Evolutionary conservation across 2,113 vertebrate genomes (phyloP), one percentile per base, ranked within the genome.

Genomic region (Corythaeola cristata): DNA sequence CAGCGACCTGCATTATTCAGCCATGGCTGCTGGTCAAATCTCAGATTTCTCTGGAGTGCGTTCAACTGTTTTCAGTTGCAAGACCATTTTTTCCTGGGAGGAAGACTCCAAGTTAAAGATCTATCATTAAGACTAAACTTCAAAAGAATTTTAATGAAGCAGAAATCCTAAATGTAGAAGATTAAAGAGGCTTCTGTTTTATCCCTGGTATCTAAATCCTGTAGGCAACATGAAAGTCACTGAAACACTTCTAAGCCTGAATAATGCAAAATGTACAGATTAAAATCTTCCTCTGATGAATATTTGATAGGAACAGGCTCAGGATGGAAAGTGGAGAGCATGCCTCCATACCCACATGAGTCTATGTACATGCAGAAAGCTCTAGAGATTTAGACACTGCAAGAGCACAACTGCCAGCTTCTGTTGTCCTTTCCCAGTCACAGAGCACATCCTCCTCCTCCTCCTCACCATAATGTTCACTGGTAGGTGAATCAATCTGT

Each of bases 61-160:
- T 66, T 93, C 63, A 30, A 77, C 79, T 52, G 7, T 33, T 83
- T 77, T 56, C 72, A 77, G 59, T 41, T 59, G 37, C 4, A 4
- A 93, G 69, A 50, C 87, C 56, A 62, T 76, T 76, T 85, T 85
- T 92, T 75, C 62, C 84, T 90, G 60, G 50, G 50, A 95, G 37
- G 37, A 91, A 90, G 59, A 74, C 62, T n/a, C n/a, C 44, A 45
- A 83, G 75, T 92, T 73, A 69, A 85, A 88, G 78, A 83, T 90
- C 76, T 37, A 71, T 92, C 93, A 81, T 72, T 64, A 90, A 63
- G 60, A 53, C 47, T 77, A 62, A 82, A 49, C 71, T 88, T 96
- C 89, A 92, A 94, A 95, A 77, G 91, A 80, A 88, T 96, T 94
- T 85, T 93, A 95, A 96, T 88, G 69, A 85, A 94, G 62, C 52